A percentile compares a stretch with the other conserved stretches of the same genome.
phyloP scores from a whole-genome alignment of 2,113 vertebrate species.

The Drymodes brunneopygia region DNA sequence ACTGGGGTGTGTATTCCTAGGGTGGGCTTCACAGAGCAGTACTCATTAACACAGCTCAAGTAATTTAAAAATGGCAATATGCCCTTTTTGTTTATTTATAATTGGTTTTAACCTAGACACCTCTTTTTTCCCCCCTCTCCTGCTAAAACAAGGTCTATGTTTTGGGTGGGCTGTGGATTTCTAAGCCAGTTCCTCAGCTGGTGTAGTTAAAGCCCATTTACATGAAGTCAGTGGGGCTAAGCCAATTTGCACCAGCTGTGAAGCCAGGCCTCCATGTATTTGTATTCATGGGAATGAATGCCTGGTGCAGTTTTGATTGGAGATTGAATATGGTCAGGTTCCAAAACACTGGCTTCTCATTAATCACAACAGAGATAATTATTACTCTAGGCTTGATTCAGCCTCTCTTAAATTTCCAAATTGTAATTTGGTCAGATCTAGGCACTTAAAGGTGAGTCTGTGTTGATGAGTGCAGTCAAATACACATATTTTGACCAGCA shows the following conservation, averaged over 20 bases:
- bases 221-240: conserved; percentile 5
- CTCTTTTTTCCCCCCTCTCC: background rate
- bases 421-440: background rate
- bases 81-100: background rate
- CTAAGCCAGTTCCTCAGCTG: background rate
- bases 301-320: background rate
- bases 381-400: background rate
- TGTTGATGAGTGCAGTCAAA: background rate
- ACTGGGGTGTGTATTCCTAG: background rate
- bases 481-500: background rate
- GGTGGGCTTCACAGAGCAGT: background rate
- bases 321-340: background rate
- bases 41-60: background rate
- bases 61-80: background rate
- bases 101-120: background rate
- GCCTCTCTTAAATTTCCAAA: conserved; percentile 8
- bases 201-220: background rate
- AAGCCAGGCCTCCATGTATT: background rate
- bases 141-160: background rate
- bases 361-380: conserved; percentile 24
- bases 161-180: background rate
- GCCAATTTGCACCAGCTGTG: conserved; percentile 23
- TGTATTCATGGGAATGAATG: conserved; percentile 19
- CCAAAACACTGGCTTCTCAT: background rate
- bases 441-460: background rate